phyloP scores from a whole-genome alignment of 2,113 vertebrate species.

The human (Homo sapiens) region DNA sequence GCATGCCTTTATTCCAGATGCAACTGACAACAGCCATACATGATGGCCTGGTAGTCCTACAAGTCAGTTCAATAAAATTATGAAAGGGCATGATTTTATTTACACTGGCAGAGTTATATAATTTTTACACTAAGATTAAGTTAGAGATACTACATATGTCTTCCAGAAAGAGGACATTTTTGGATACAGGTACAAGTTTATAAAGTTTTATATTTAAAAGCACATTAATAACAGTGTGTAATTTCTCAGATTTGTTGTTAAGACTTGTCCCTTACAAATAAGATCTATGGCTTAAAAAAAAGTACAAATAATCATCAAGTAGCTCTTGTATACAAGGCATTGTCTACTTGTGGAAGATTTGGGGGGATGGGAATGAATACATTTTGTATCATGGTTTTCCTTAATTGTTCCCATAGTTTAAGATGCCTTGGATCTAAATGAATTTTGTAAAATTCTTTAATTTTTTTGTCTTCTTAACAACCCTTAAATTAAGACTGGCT shows the following conservation, averaged over 20 bases:
- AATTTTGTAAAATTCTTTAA: background rate
- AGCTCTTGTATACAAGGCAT: background rate
- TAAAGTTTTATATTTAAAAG: background rate
- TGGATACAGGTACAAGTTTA: background rate
- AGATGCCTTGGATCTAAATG: background rate
- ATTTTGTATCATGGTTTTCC: background rate
- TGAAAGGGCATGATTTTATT: background rate
- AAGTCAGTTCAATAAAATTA: background rate
- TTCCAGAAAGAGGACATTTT: background rate
- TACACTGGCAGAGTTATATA: background rate
- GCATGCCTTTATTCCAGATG: background rate
- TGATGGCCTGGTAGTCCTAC: background rate
- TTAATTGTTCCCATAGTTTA: background rate
- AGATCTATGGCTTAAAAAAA: background rate
- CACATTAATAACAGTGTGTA: background rate
- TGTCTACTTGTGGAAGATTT: background rate
- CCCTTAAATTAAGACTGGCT: background rate
- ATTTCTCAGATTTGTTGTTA: background rate
- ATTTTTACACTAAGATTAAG: constrained; percentile 26
- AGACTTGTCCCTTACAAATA: background rate
- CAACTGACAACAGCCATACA: background rate
- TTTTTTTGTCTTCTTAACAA: background rate
- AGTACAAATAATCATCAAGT: background rate
- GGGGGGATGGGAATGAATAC: background rate
- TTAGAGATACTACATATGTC: background rate